Base-by-base conservation (phyloP, 1,140 invertebrate genomes). In the Temnothorax curvispinosus region DNA sequence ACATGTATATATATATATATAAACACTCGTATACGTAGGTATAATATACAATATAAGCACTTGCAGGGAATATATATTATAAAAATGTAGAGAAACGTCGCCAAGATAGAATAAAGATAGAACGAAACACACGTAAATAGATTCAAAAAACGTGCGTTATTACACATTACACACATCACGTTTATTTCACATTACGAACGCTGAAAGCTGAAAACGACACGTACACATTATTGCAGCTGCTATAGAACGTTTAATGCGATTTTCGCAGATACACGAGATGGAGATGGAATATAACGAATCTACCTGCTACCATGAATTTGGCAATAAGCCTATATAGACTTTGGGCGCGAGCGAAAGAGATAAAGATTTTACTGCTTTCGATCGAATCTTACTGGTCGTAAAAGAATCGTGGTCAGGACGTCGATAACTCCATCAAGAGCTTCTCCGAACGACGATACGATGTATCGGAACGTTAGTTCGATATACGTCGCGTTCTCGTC, bases 401-500 rank as follows among this genome's bases (percentile, higher is more conserved):
- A 91, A 85, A 94, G 65, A 9, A 93, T 64, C 74, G 87, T 90
- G 52, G 88, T 91, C 6, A 94, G 74, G 4, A 88, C 58, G 8
- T 92, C 58, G 35, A 93, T 90, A 38, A 93, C 27, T 38, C 85
- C 92, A 35, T 90, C 90, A 56, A 94, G 93, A 11, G 93, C 93
- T 90, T 93, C 93, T 69, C 87, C 88, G 64, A 94, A 94, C 2
- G 94, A 95, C 0, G 93, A 91, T 7, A 89, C 60, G 15, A 94
- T 50, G 54, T 94, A 94, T 13, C 93, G 87, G 5, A 94, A 7
- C n/a, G 82, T 72, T 0, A 94, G 9, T 54, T 94, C 93, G 7
- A 92, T 13, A 41, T 95, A 95, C 56, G 41, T 85, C 18, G 91
- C n/a, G 62, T 94, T 88, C 47, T 93, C 92, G 32, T 92, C 75